These are phyloP conservation scores for Ichneumoninae sp. DNA, from an alignment of 2,888 invertebrate genomes.

Conservation along the genomic window DNA sequence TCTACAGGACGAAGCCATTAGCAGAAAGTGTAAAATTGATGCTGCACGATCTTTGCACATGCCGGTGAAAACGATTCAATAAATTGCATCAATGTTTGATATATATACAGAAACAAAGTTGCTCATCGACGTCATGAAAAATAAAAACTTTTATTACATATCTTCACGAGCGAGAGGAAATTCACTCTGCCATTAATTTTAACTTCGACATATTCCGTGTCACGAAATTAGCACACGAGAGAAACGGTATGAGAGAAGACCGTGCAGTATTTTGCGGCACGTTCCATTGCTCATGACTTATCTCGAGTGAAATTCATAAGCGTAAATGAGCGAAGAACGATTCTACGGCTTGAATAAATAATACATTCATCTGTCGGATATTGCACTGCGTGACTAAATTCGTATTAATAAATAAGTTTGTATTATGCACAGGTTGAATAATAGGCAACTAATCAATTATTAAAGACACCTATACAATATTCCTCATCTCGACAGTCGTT, in stretches of 20 bases:
- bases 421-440: not conserved
- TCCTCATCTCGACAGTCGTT: too few relatives aligned
- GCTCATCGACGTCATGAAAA: not conserved
- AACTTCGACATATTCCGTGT: not conserved
- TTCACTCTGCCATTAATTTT: not conserved
- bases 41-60: not conserved
- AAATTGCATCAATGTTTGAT: not conserved
- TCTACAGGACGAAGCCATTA: not conserved
- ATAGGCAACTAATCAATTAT: too few relatives aligned
- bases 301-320: not conserved
- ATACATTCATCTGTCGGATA: not conserved
- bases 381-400: not conserved
- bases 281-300: not conserved
- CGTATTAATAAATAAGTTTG: not conserved
- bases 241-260: not conserved
- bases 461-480: too few relatives aligned
- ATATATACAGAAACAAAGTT: not conserved
- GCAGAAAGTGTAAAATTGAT: not conserved
- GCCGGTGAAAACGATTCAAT: not conserved
- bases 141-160: not conserved
- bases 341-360: not conserved
- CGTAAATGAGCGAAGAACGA: not conserved
- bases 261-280: not conserved
- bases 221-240: not conserved
- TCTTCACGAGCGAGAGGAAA: not conserved